Evolutionary conservation across 1,140 invertebrate species (phyloP), one percentile per base, ranked within the genome.

Genomic region (Caenorhabditis remanei): DNA sequence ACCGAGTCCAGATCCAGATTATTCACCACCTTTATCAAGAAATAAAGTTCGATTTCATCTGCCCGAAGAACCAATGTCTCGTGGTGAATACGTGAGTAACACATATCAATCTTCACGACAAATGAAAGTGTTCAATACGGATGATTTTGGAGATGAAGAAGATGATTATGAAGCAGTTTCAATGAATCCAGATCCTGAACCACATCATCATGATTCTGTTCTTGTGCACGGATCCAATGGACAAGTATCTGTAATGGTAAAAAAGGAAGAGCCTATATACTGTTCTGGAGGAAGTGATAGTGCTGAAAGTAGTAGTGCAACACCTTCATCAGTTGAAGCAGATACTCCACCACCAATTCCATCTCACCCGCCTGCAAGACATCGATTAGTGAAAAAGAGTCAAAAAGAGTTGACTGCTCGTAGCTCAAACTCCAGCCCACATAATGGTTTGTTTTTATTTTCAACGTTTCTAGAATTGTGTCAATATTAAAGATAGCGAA

Each of bases 281-380:
- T 79, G 71, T 50, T 79, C 71, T 50, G 71, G 71, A 50, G 71
- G 71, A 79, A 79, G 71, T 79, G 71, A 79, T 79, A 79, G 71
- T 79, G 46, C 71, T 7, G 71, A 79, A n/a, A 79, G 71, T 32
- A 79, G 71, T 19, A 79, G 71, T 79, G 71, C 71, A 32, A 79
- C 71, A 21, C 71, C 71, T 2, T 79, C 71, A 50, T 79, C 71
- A 43, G 71, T 79, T 24, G 71, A 79, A 79, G 71, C 71, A 32
- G 71, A 79, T 13, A 79, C 71, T 48, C 71, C 71, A 24, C 71
- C 71, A 24, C 71, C 71, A 9, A 79, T 79, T 50, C 71, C 71
- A 50, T 50, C 71, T 79, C 71, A 79, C 53, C 71, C 71, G 53
- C 71, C 71, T 50, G 71, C 71, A 32, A 79, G 71, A 11, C 71